Base-by-base conservation (phyloP, 2,797 vertebrate species). In the Myripristis murdjan region DNA sequence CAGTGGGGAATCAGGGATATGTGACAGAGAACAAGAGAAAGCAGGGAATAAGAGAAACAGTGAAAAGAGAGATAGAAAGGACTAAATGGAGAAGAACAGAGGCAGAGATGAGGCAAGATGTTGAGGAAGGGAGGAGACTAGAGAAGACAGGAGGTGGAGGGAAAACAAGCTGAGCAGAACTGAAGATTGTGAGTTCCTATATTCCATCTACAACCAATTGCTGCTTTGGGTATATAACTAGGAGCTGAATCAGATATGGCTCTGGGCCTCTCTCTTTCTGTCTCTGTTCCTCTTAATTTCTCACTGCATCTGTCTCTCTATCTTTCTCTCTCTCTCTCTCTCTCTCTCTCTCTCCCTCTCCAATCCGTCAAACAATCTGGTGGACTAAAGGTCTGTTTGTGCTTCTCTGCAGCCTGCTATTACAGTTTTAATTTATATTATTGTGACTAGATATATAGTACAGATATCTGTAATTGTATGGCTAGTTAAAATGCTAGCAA, bases 291-390 rank as follows among this genome's bases (percentile, higher is more conserved):
- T n/a, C n/a, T n/a, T n/a, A n/a, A n/a, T n/a, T n/a, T n/a, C n/a
- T n/a, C n/a, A n/a, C n/a, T n/a, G n/a, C n/a, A n/a, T n/a, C n/a
- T n/a, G n/a, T n/a, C n/a, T n/a, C n/a, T n/a, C n/a, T n/a, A n/a
- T n/a, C n/a, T n/a, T n/a, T 63, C 61, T 61, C 23, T 60, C 20
- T 11, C 44, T 41, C 28, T 76, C 35, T 64, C 41, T 44, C 62
- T 68, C 44, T 67, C 70, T 51, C 4, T 0, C 60, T 47, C 28
- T 73, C 68, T 83, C 54, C 14, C 51, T 62, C 47, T 62, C 22
- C 31, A 7, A 74, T 82, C 72, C 75, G 81, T 86, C 64, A 73
- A 31, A 48, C 59, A 65, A 81, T 80, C 62, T 78, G 70, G 73
- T 71, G 14, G 51, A 60, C 54, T 31, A 58, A 55, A 81, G 83